These are phyloP conservation scores for Leptodactylus fallax DNA, from an alignment of 2,797 vertebrate species.

Conservation along the genomic window DNA sequence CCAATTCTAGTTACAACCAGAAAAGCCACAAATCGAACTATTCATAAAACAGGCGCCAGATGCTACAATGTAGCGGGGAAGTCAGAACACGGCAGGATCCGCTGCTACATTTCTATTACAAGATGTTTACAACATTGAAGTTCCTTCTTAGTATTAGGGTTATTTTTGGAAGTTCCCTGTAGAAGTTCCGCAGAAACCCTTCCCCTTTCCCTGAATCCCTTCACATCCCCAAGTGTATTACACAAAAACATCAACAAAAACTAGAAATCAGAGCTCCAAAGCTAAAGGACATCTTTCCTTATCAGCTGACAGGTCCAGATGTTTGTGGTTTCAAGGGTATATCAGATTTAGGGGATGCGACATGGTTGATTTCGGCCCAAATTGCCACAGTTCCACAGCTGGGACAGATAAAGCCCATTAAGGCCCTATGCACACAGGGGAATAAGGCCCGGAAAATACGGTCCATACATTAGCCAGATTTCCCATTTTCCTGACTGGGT, in stretches of 20 bases:
- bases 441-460: too few species aligned
- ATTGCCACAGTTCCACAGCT: too few species aligned
- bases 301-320: background rate
- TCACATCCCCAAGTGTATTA: background rate
- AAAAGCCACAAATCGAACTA: background rate
- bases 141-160: background rate
- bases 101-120: background rate
- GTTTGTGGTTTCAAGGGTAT: background rate
- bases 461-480: too few species aligned
- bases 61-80: background rate
- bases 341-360: too few species aligned
- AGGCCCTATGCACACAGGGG: too few species aligned
- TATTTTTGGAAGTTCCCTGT: slow-evolving; percentile 6
- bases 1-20: too few species aligned
- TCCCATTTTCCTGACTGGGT: too few species aligned
- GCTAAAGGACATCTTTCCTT: background rate
- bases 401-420: too few species aligned
- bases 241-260: background rate
- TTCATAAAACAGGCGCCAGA: background rate
- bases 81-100: background rate
- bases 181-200: background rate
- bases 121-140: background rate
- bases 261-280: background rate
- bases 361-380: too few species aligned
- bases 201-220: background rate